Evolutionary conservation across 2,113 vertebrate species (phyloP), one percentile per base, ranked within the genome.

Genomic region (Mobula birostris): DNA sequence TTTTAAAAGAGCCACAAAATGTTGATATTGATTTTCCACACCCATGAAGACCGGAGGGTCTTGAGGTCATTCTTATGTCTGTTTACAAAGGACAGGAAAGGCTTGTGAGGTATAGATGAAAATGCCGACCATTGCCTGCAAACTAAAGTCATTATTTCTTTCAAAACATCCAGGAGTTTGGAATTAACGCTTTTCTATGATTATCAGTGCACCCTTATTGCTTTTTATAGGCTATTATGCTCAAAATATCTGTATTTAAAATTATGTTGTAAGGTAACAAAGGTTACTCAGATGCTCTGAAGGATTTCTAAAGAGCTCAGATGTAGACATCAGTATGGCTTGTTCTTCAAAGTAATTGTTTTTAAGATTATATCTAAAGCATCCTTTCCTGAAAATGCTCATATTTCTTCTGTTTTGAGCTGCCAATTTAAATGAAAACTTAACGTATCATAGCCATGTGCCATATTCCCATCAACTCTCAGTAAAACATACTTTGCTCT

Each of bases 41-140:
- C 96, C 95, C 96, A 95, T 95, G 95, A 95, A 96, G 95, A 96
- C 96, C 96, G 95, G 94, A 72, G 95, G 96, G n/a, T 97, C 96
- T 96, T 94, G 95, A 95, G 97, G 97, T 98, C 96, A 97, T 97
- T 96, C 97, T 97, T 97, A 97, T 97, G 97, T 96, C 96, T 96
- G 95, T 96, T 96, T 96, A 95, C 96, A 95, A 96, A 97, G 96
- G 95, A 95, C 95, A 94, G 94, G 95, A 95, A 96, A 95, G 94
- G 95, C 94, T 96, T 95, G 74, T 94, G 96, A 96, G 96, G 95
- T 95, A 94, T 96, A 94, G 82, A 95, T 80, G 79, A 83, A 95
- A 96, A 95, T 95, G 94, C 95, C 95, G 95, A 94, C 95, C 94
- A 94, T 95, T 85, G 94, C 95, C 27, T 24, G 94, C 95, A 95